phyloP scores from a whole-genome alignment of 2,113 vertebrate species.

The Murina feae region DNA sequence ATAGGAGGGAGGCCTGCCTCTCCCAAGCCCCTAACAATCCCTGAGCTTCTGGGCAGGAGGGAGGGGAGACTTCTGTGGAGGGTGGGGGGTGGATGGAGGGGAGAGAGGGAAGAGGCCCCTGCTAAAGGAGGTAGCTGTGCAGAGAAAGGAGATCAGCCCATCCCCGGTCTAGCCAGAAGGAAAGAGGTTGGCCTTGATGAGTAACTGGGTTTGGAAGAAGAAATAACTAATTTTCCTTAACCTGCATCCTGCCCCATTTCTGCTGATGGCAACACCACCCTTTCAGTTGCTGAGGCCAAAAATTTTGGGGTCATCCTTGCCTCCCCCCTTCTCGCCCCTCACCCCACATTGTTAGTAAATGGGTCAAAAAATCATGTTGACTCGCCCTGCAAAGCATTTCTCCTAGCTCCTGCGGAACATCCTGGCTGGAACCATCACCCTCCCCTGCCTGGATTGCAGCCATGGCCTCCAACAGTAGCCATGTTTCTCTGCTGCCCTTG shows the following conservation, averaged over 20 bases:
- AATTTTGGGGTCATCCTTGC: neutral
- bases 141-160: neutral
- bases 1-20: neutral
- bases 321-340: fast-evolving
- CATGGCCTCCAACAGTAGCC: fast-evolving
- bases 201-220: neutral
- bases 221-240: neutral
- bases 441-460: neutral
- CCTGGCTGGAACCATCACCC: neutral
- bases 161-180: neutral
- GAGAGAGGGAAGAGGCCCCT: neutral
- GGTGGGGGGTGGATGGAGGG: too few species aligned
- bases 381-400: neutral
- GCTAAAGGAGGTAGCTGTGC: fast-evolving
- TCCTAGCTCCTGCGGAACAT: neutral
- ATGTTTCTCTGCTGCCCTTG: too few species aligned
- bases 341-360: neutral
- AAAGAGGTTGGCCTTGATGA: neutral
- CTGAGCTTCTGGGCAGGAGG: neutral
- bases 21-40: neutral
- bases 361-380: neutral
- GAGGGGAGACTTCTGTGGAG: neutral
- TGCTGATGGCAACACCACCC: neutral
- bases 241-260: neutral
- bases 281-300: neutral